Base-by-base conservation (phyloP, 2,888 invertebrate genomes). In the Ceramica pisi region DNA sequence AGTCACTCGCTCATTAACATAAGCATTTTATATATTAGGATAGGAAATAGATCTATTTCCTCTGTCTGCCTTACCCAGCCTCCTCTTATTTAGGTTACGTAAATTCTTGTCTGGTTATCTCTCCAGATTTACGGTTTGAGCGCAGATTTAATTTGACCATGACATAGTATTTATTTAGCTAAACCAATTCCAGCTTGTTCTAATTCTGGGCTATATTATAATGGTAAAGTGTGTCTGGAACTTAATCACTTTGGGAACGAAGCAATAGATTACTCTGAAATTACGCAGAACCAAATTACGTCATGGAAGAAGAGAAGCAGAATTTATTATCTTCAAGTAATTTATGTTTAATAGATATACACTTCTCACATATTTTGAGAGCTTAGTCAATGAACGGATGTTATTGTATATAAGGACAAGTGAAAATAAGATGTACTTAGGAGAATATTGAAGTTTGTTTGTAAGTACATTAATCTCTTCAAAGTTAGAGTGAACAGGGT, bases 181-280 rank as follows among this genome's bases (percentile, higher is more conserved):
- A 57, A 69, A 78, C 69, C 64, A 64, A 56, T 82, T 67, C 56
- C 26, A 31, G 35, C 66, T 55, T 59, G 65, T 51, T 53, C 62
- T 55, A 65, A 76, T 78, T 81, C 66, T 60, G 2, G 19, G 19
- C 38, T 44, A 55, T 56, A 63, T 41, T 69, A 46, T 48, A 55
- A 38, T 51, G 44, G 44, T 50, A 35, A 64, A 56, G 51, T 61
- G 19, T 65, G 61, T 50, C 51, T 70, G 21, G 55, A 57, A 71
- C 55, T 81, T 71, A 63, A 71, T 81, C 59, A 66, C 23, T 68
- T 51, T 35, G 38, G 23, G 44, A 62, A 59, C 62, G 65, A 77
- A 66, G 65, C 55, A 66, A 81, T 72, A 78, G 62, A 68, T 80
- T 68, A 66, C 67, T n/a, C 35, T 71, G 73, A 81, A 66, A 82